Evolutionary conservation across 2,888 invertebrate species (phyloP), one percentile per base, ranked within the genome.

Genomic region (Notodonta ziczac): DNA sequence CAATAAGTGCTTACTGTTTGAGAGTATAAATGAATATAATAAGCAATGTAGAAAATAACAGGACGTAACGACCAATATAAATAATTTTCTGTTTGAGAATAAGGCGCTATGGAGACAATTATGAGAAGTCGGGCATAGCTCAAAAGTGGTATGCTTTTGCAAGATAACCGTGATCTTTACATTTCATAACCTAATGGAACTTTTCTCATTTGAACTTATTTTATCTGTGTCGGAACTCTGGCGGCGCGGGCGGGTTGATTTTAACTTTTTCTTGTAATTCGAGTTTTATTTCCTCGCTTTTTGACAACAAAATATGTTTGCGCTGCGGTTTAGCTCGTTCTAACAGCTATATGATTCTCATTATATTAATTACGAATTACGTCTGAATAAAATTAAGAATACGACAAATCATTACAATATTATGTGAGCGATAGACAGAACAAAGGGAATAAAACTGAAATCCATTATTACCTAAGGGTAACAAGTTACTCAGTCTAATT

Each of bases 141-240:
- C 87, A 86, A 83, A 85, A 87, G 88, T 85, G 86, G 87, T 86
- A 85, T 86, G 84, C 83, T 71, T 72, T 65, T 69, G 70, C 67
- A 71, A 88, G 90, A 89, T 90, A 91, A 86, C 84, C 80, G 80
- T 83, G 87, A 90, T 88, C 85, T 88, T 87, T 88, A 86, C 87
- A 87, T 91, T 91, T 88, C 88, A 89, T 89, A 89, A 89, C 87
- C 86, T 83, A 88, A 89, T 83, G 83, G 85, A 92, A 91, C 87
- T 92, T 92, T 91, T 91, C 89, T 88, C 90, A 89, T 91, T 91
- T 86, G 81, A 90, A 90, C 87, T 90, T 89, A 86, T 86, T 88
- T 88, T 88, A 82, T 83, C 83, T 82, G 73, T 71, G 68, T 66
- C 67, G 66, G 71, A 70, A 69, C 72, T 67, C 76, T 70, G 66